Evolutionary conservation across 2,113 vertebrate genomes (phyloP), one percentile per base, ranked within the genome.

Genomic region (Clarias magur): DNA sequence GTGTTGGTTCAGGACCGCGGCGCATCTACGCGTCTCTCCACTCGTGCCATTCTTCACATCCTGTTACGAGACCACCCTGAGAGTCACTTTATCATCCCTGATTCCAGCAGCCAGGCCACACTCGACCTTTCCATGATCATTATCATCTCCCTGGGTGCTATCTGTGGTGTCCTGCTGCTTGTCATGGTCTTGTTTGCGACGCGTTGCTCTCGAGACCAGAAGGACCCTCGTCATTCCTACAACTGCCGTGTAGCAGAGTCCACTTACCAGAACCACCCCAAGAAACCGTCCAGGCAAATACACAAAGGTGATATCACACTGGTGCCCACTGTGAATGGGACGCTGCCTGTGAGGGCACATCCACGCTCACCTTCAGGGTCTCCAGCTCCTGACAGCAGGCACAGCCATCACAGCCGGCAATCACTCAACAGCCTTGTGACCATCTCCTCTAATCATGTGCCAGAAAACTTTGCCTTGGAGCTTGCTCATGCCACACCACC

Each of bases 341-440:
- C 97, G 8, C 92, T 99, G 17, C 98, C 98, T 65, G 96, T 98
- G 72, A 94, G 97, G 42, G 96, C 97, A 27, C 97, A 99, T 90
- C 97, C 98, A 42, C 95, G 94, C 84, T 96, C 98, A 3, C 97
- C 98, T 0, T 96, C 97, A 0, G 95, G 97, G 0, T 99, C 98
- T 1, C 98, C 98, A 0, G 94, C 96, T 38, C 94, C 97, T 68
- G 98, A 99, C 80, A 97, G 96, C 92, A 92, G 97, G 48, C 97
- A 97, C 93, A 99, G 96, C 92, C 97, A 99, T 79, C 97, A 98
- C 85, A 99, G 98, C 91, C 97, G 97, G 88, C 98, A 99, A 73
- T 99, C 98, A 0, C 96, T 99, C 85, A 99, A 99, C 94, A 99
- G 98, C 92, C 94, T 99, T 90, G 97, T 99, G 91, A 99, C 98